Evolutionary conservation across 2,888 invertebrate genomes (phyloP), one percentile per base, ranked within the genome.

Genomic region (Mesorhabditis spiculigera): DNA sequence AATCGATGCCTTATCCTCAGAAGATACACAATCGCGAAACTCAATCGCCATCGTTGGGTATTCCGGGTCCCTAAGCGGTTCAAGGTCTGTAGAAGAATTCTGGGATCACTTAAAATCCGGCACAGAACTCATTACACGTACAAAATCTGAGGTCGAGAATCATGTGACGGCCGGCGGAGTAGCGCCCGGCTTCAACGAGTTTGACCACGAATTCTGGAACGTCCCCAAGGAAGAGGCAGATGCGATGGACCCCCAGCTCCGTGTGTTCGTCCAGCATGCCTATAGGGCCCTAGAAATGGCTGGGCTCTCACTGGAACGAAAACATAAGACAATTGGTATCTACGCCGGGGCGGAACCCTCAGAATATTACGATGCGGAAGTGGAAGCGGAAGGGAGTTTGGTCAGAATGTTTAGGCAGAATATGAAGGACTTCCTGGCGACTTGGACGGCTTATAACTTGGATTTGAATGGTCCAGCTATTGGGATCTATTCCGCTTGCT

Each of bases 401-500:
- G 69, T 66, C 41, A 71, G 67, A 50, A 44, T 80, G 71, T 80
- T 78, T 66, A 68, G 68, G n/a, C 76, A 74, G 73, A 80, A 80
- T 66, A 74, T 72, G 76, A 81, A 84, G 65, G 82, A 82, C 58
- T 81, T 80, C 69, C 65, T 79, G 10, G 79, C 86, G 4, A 77
- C 78, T 8, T 81, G 86, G 68, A 77, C 82, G 0, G 75, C 78
- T 4, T 81, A 82, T 68, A 75, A 77, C n/a, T 78, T 86, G 4
- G 81, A 83, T 66, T 68, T 86, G n/a, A 76, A 75, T 43, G 86
- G 86, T n/a, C 84, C 85, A 28, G 76, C 84, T 4, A 72, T 80
- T 4, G 77, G 79, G 6, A 78, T 86, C n/a, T 85, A 86, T 71
- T 81, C 83, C 8, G 86, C 86, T 4, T 86, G 86, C 71, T 86